These are phyloP conservation scores for Pachycephala philippinensis DNA, from an alignment of 2,113 vertebrate species.

Conservation along the genomic window DNA sequence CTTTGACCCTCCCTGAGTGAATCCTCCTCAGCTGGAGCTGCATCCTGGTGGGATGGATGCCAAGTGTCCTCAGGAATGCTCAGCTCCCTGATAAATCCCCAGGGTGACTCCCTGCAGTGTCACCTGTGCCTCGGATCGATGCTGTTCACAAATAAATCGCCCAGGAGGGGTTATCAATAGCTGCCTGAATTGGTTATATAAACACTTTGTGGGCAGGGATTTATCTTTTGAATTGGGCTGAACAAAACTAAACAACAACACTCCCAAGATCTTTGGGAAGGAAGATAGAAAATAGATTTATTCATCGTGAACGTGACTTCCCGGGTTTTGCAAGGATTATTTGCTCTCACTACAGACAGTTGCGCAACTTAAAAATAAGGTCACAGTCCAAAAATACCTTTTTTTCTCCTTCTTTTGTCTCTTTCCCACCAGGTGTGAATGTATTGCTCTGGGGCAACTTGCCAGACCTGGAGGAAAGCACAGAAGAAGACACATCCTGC, in stretches of 20 bases:
- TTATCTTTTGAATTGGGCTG: neutral
- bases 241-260: neutral
- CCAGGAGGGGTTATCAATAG: neutral
- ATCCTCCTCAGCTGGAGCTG: neutral
- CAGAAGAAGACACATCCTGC: constrained; percentile 80
- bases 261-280: neutral
- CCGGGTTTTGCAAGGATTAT: neutral
- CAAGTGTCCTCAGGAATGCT: neutral
- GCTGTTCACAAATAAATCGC: neutral
- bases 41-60: neutral
- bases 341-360: neutral
- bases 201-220: neutral
- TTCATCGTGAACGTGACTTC: neutral
- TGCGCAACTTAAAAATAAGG: neutral
- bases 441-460: constrained; percentile 93
- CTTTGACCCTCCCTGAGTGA: neutral
- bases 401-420: neutral
- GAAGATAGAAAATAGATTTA: neutral
- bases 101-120: neutral
- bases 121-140: neutral
- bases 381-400: neutral
- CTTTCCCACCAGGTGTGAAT: constrained; percentile 81
- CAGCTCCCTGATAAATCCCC: neutral
- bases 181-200: neutral
- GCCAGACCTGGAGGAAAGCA: constrained; percentile 86